Evolutionary conservation across 2,113 vertebrate genomes (phyloP).

Genomic region (Epinephelus moara): DNA sequence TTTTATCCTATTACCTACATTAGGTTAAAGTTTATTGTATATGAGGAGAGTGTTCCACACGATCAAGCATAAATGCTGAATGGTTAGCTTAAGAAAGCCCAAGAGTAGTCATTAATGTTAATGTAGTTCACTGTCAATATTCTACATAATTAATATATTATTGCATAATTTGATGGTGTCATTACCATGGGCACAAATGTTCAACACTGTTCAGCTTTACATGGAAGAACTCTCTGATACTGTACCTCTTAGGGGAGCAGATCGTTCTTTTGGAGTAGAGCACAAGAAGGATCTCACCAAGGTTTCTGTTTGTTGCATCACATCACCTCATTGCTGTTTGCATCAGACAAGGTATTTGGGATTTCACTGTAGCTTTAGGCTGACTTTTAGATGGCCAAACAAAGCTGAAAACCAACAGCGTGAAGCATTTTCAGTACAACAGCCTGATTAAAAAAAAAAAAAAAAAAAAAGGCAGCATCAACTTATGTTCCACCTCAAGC

Average conservation of each 20-base stretch:
- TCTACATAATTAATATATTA: not conserved
- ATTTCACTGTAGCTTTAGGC: slow-evolving; percentile 28
- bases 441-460: not conserved
- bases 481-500: not conserved
- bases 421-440: not conserved
- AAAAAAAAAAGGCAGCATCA: not conserved
- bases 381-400: slow-evolving; percentile 38
- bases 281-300: slow-evolving; percentile 13
- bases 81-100: not conserved
- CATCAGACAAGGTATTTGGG: slow-evolving; percentile 43
- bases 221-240: slow-evolving; percentile 20
- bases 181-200: not conserved
- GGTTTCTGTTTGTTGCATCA: slow-evolving; percentile 64
- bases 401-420: slow-evolving; percentile 28
- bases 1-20: slow-evolving; percentile 3
- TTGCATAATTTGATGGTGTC: not conserved
- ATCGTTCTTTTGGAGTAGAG: slow-evolving; percentile 5
- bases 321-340: slow-evolving; percentile 38
- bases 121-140: not conserved
- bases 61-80: not conserved
- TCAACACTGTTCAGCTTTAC: slow-evolving; percentile 12
- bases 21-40: not conserved
- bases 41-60: not conserved
- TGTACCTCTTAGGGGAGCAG: slow-evolving; percentile 13
- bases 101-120: not conserved